Evolutionary conservation across 2,888 invertebrate species (phyloP), one percentile per base, ranked within the genome.

Genomic region (Drosophila algonquin): DNA sequence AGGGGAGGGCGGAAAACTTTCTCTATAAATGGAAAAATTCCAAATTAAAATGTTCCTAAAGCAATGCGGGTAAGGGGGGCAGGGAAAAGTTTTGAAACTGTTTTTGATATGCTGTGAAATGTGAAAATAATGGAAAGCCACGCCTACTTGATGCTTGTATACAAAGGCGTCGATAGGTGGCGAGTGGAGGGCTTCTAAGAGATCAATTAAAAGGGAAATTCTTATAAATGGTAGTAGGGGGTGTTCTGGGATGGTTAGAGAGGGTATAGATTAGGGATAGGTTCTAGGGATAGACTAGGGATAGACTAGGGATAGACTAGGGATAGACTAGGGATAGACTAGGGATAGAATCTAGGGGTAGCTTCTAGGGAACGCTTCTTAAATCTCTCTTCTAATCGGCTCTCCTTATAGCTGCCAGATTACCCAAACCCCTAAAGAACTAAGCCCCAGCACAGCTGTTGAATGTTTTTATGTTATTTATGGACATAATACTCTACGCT

Each of bases 21-120:
- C 14, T 44, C 47, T 65, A 12, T 40, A 18, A 63, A 55, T 50
- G 48, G 30, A 53, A 51, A 51, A 51, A 57, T 54, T 69, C 24
- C 10, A 67, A 54, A 64, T 69, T 51, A 68, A 68, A 54, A 60
- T 68, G 35, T n/a, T 30, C 9, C 21, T 0, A 21, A 21, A 12
- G 58, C 58, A 10, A 47, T n/a, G 47, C 18, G 24, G 9, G n/a
- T 40, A 14, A 12, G 14, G 18, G 18, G 1, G 18, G 18, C 2
- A 10, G 47, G 3, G 1, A 3, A 65, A 65, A 40, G 21, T 21
- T 64, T 16, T 4, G 10, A 21, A 14, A 24, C 24, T 56, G 32
- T n/a, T 45, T 56, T 65, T 57, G 14, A 51, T 46, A 24, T 65
- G 24, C 48, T 56, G 16, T 2, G 24, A 51, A 55, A 65, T 40